Conservation (phyloP, 1,140 invertebrate species). For the Pteromalus puparum region DNA sequence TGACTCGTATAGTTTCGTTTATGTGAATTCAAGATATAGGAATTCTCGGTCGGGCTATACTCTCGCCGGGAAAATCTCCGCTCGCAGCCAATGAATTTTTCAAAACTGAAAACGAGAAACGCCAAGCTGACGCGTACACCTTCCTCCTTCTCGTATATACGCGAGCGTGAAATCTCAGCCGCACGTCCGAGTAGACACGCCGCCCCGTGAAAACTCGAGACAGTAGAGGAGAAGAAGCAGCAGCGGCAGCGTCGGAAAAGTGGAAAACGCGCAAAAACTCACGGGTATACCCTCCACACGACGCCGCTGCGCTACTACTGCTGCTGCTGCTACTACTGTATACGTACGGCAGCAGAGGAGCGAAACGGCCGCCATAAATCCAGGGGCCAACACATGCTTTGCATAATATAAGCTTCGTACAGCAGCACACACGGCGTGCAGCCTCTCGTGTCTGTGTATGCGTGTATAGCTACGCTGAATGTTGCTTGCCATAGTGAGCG, state of each 20-base stretch:
- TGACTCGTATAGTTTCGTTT: neutral
- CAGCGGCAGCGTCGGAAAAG: neutral
- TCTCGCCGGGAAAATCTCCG: too few species aligned
- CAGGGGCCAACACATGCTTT: conserved; percentile 71
- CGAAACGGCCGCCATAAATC: conserved; percentile 73
- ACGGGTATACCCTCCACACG: neutral
- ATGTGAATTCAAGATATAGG: neutral
- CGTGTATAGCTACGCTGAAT: neutral
- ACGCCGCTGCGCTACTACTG: neutral
- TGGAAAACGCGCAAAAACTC: conserved; percentile 25
- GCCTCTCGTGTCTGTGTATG: conserved; percentile 56
- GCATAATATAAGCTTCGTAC: conserved; percentile 73
- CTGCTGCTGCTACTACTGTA: neutral
- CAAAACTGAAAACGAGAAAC: neutral
- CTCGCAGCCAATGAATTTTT: neutral
- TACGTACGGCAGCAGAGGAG: neutral
- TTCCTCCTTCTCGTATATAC: neutral
- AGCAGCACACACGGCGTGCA: conserved; percentile 51
- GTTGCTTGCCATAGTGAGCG: conserved; percentile 40
- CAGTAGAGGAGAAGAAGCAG: conserved; percentile 27
- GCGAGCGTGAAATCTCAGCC: conserved; percentile 19
- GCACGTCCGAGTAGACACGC: conserved; percentile 5
- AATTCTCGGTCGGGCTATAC: too few species aligned
- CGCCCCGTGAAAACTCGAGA: conserved; percentile 35
- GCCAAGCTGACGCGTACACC: too few species aligned